Base-by-base conservation (phyloP, 2,888 invertebrate genomes). In the Schrankia costaestrigalis region DNA sequence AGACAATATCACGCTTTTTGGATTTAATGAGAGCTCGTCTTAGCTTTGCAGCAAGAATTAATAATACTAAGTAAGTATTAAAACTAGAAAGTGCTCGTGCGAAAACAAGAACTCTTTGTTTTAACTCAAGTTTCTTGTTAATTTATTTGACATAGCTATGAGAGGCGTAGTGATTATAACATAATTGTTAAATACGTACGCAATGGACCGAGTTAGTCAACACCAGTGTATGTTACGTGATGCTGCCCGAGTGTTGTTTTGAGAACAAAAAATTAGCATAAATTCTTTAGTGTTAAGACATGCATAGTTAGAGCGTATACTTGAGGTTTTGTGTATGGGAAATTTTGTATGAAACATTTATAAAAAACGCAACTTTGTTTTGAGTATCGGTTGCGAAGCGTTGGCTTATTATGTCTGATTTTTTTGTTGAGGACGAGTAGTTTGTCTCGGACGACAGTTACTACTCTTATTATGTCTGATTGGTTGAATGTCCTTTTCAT, bases 1-100 rank as follows among this genome's bases (percentile, higher is more conserved):
- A 36, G 35, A 40, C 40, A 55, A 42, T 43, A 39, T 41, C 26
- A 55, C 28, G 33, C 44, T 40, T 31, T 28, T 54, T 13, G 35
- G 33, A 40, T 41, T 35, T 30, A 40, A 41, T 33, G 18, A 51
- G 36, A 39, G 21, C 31, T 35, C 27, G 23, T 15, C 19, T 35
- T 26, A n/a, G 49, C 14, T 31, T 29, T 41, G 14, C 8, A 41
- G 11, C 34, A 39, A 28, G 29, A 44, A 39, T 35, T 51, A 41
- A 41, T 37, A 36, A 46, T 25, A 23, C 11, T 24, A 31, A 31
- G 25, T 31, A 32, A 38, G 26, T 31, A 36, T 42, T 31, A 36
- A 35, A 42, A 44, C 11, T 47, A 36, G 34, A 44, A 42, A 51
- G 41, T 31, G 10, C 28, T 49, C 21, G 21, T 32, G 30, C 17